Base-by-base conservation (phyloP, 2,113 vertebrate genomes). In the Silurus glanis region DNA sequence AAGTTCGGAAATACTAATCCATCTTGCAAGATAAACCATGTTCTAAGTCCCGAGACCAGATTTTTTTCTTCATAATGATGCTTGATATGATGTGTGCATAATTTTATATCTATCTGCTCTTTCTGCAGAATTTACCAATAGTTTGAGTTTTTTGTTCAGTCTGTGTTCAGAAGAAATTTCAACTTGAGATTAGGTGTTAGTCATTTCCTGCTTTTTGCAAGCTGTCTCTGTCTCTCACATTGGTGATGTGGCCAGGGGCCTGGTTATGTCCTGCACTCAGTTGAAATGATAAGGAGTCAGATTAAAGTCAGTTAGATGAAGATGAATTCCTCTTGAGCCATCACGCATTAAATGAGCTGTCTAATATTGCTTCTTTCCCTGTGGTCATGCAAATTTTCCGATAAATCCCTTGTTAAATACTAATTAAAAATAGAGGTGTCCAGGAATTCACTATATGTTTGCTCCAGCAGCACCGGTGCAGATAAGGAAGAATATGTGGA, bases 401-500 rank as follows among this genome's bases (percentile, higher is more conserved):
- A 87, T 87, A 91, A 85, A 88, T 91, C 47, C 47, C 23, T 66
- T 25, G 13, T 66, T 66, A 53, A 66, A 87, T 90, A 80, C 62
- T 87, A 86, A 89, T 91, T 91, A 85, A 81, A 75, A 83, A 88
- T 79, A 16, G 0, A 89, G 85, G 47, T 87, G 83, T 85, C 85
- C 67, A 88, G 72, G 56, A 84, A 81, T 37, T 74, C 76, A 64
- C 55, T 75, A 49, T 78, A 59, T 13, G 66, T 67, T 83, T 82
- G 80, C 82, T 88, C 82, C 84, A 84, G 80, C 82, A 84, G 80
- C 49, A 86, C 82, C 47, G 58, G 76, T 75, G n/a, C 72, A 23
- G 87, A 91, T 89, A 88, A 91, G 85, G 37, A 45, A 17, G 82
- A 80, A 67, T 76, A 85, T 62, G 83, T 51, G 58, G 64, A 88